Evolutionary conservation across 2,113 vertebrate genomes (phyloP).

Genomic region (Bagarius yarrelli): DNA sequence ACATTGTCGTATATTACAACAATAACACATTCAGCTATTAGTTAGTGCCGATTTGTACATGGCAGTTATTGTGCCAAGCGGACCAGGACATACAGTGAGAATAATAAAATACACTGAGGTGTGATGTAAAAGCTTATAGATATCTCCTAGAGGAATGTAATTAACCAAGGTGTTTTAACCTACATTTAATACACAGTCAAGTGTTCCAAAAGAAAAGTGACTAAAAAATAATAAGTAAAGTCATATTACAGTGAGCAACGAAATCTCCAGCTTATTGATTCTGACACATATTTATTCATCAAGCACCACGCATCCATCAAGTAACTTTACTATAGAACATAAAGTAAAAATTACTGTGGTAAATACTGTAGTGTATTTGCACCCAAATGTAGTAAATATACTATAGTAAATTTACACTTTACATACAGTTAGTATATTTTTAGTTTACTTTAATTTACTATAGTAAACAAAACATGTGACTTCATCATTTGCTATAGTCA

Average conservation of each 20-base stretch:
- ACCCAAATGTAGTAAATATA: too few relatives aligned
- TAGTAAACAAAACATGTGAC: too few relatives aligned
- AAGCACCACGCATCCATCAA: too few relatives aligned
- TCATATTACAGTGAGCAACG: too few relatives aligned
- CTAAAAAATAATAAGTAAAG: not conserved
- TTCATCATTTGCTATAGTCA: too few relatives aligned
- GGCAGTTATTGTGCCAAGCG: conserved; percentile 31
- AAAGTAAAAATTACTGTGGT: too few relatives aligned
- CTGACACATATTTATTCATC: conserved; percentile 2
- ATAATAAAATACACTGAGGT: conserved; percentile 25
- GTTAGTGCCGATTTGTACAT: conserved; percentile 28
- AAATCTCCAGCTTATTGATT: too few relatives aligned
- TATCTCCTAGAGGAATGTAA: not conserved
- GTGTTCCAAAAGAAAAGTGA: not conserved
- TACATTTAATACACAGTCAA: conserved; percentile 6
- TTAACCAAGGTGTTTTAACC: conserved; percentile 8
- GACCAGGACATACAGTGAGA: conserved; percentile 29
- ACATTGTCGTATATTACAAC: conserved; percentile 31
- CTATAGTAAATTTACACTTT: too few relatives aligned
- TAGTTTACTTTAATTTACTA: too few relatives aligned
- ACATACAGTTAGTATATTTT: too few relatives aligned
- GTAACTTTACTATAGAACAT: too few relatives aligned
- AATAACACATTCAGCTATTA: conserved; percentile 17
- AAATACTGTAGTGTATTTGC: too few relatives aligned
- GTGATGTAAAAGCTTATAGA: conserved; percentile 27